Conservation (phyloP, 1,140 invertebrate genomes). For the Ladona fulva region DNA sequence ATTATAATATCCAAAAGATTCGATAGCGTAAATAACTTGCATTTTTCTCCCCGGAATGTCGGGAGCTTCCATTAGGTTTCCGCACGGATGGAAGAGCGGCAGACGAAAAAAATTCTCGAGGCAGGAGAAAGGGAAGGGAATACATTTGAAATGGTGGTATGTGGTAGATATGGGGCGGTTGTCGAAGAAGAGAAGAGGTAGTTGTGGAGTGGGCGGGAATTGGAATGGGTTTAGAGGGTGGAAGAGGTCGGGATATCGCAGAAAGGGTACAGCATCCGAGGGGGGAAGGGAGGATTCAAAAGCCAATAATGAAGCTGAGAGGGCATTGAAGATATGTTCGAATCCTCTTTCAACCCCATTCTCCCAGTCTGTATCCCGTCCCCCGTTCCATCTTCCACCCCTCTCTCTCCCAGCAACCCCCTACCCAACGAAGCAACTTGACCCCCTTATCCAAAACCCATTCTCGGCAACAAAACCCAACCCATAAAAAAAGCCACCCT, state of each 20-base stretch:
- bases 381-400: not conserved
- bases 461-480: not conserved
- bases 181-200: too few relatives aligned
- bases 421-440: not conserved
- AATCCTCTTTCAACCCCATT: not conserved
- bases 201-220: too few relatives aligned
- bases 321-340: conserved; percentile 9
- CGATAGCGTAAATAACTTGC: too few relatives aligned
- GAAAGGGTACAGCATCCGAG: not conserved
- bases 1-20: too few relatives aligned
- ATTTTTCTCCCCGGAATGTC: too few relatives aligned
- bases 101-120: too few relatives aligned
- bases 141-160: too few relatives aligned
- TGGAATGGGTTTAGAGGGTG: not conserved
- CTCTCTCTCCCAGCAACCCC: not conserved
- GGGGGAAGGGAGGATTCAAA: not conserved
- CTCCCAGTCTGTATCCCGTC: not conserved
- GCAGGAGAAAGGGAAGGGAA: too few relatives aligned
- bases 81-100: too few relatives aligned
- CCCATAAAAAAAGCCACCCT: too few relatives aligned
- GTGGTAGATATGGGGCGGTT: too few relatives aligned
- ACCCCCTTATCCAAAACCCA: not conserved
- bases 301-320: conserved; percentile 5
- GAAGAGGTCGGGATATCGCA: not conserved
- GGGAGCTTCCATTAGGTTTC: too few relatives aligned